These are phyloP conservation scores for Heliornis fulica DNA, from an alignment of 2,113 vertebrate species.

Conservation along the genomic window DNA sequence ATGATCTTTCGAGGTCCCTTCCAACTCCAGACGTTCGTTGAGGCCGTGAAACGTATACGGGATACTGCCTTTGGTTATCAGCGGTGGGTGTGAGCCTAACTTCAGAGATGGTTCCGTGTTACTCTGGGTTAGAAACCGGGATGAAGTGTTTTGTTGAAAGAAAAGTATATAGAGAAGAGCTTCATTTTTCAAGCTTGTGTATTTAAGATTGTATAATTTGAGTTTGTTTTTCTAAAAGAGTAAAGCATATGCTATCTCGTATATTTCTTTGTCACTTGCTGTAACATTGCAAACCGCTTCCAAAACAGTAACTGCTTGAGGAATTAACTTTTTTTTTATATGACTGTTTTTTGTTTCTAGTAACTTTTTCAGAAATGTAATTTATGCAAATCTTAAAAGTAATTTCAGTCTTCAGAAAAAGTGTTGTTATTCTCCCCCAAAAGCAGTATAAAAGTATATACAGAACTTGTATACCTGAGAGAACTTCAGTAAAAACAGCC, in stretches of 20 bases:
- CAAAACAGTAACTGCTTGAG: neutral
- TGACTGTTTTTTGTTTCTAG: neutral
- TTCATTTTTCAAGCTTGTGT: neutral
- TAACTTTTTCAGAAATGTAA: neutral
- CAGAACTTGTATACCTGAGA: neutral
- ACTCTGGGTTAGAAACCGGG: neutral
- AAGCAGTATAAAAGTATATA: neutral
- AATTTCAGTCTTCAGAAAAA: neutral
- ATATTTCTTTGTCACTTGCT: too few relatives aligned
- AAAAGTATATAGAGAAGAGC: too few relatives aligned
- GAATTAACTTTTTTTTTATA: neutral
- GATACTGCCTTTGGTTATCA: too few relatives aligned
- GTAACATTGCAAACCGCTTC: rapidly evolving
- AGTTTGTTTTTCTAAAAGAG: neutral
- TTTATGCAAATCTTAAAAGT: neutral
- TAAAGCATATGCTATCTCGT: rapidly evolving
- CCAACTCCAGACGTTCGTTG: too few relatives aligned
- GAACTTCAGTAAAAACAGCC: neutral
- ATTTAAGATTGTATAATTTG: rapidly evolving
- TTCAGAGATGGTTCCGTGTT: rapidly evolving
- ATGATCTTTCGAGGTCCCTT: too few relatives aligned
- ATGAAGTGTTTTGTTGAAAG: neutral
- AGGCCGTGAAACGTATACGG: too few relatives aligned
- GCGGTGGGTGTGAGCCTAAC: neutral
- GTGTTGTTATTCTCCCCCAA: rapidly evolving